Evolutionary conservation across 2,888 invertebrate species (phyloP).

Genomic region (Cephalotes varians): DNA sequence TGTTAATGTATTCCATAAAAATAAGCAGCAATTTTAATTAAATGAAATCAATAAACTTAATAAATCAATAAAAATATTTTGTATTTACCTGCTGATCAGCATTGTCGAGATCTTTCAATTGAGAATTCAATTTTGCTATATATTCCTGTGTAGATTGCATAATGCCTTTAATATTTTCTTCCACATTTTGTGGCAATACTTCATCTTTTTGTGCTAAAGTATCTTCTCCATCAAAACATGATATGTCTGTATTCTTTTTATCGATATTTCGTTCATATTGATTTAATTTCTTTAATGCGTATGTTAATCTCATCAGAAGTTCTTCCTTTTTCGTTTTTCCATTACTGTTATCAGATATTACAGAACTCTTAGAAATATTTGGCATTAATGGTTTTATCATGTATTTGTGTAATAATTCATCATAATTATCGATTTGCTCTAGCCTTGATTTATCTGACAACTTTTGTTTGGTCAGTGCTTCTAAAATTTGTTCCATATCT

Average conservation of each 20-base stretch:
- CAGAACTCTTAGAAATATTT: slow-evolving; percentile 35
- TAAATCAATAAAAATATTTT: background rate
- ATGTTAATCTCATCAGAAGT: slow-evolving; percentile 62
- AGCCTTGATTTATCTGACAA: background rate
- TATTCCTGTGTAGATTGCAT: slow-evolving; percentile 74
- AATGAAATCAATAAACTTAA: background rate
- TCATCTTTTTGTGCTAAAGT: slow-evolving; percentile 33
- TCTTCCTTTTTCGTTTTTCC: slow-evolving; percentile 62
- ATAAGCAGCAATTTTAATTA: background rate
- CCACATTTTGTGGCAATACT: slow-evolving; percentile 65
- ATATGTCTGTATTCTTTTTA: slow-evolving; percentile 58
- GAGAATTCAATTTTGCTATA: slow-evolving; percentile 72
- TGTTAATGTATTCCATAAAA: background rate
- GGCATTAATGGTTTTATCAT: slow-evolving; percentile 40
- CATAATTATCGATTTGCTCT: slow-evolving; percentile 32
- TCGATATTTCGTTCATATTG: slow-evolving; percentile 64
- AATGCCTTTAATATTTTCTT: slow-evolving; percentile 70
- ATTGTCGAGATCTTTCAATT: slow-evolving; percentile 72
- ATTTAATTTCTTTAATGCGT: slow-evolving; percentile 68
- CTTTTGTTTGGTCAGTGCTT: slow-evolving; percentile 24
- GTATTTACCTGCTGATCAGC: slow-evolving; percentile 74
- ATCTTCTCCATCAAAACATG: slow-evolving; percentile 50
- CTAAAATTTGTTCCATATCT: slow-evolving; percentile 52
- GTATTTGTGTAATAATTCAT: slow-evolving; percentile 61
- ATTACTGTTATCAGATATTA: slow-evolving; percentile 22